phyloP scores from a whole-genome alignment of 2,888 invertebrate genomes.

The Nycteola revayana region DNA sequence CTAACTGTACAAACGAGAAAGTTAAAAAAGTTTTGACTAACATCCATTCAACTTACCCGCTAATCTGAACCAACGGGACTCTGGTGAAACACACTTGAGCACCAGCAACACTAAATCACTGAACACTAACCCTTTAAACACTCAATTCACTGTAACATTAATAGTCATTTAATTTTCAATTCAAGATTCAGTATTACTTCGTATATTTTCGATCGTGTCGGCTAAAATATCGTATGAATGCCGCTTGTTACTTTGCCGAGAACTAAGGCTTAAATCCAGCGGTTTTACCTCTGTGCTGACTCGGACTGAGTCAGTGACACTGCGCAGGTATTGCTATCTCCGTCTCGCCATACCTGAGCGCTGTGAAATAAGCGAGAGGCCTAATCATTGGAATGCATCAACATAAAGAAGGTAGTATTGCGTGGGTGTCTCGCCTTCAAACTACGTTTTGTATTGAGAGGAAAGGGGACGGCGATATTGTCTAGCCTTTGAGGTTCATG shows the following conservation, averaged over 20 bases:
- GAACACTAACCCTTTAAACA: constrained; percentile 34
- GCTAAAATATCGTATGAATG: constrained; percentile 29
- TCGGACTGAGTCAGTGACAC: constrained; percentile 77
- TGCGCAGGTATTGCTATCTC: constrained; percentile 61
- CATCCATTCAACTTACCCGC: constrained; percentile 62
- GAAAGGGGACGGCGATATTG: constrained; percentile 41
- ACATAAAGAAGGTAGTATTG: constrained; percentile 53
- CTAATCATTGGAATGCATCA: constrained; percentile 62
- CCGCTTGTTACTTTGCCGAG: constrained; percentile 31
- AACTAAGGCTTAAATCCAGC: constrained; percentile 36
- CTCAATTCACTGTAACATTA: constrained; percentile 36
- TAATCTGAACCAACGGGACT: constrained; percentile 70
- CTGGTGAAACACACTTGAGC: constrained; percentile 41
- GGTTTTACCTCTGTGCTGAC: constrained; percentile 47
- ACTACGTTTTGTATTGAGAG: constrained; percentile 35
- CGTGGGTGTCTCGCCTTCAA: constrained; percentile 50
- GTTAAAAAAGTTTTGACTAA: constrained; percentile 37
- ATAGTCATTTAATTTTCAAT: constrained; percentile 22
- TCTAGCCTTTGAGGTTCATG: constrained; percentile 61
- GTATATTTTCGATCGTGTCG: constrained; percentile 61
- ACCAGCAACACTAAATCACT: constrained; percentile 38
- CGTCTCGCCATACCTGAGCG: constrained; percentile 36
- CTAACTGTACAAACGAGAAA: background rate
- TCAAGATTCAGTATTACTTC: constrained; percentile 48
- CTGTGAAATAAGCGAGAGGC: constrained; percentile 46